Base-by-base conservation (phyloP, 2,797 vertebrate species). In the Diplodus sargus region DNA sequence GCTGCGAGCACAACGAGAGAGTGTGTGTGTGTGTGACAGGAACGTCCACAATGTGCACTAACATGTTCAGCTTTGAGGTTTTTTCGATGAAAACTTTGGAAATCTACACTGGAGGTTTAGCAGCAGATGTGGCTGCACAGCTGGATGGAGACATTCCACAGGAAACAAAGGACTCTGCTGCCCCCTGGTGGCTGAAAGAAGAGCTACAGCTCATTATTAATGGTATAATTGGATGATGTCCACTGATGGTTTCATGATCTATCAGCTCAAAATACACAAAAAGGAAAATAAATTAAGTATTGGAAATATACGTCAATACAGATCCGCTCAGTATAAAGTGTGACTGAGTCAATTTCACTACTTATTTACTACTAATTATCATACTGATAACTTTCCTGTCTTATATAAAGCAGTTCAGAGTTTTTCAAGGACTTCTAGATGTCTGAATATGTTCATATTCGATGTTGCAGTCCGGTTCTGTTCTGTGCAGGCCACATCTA, bases 161-260 rank as follows among this genome's bases (percentile, higher is more conserved):
- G 12, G 18, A 77, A 63, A 59, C 9, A 4, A 51, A 69, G 10
- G 48, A 14, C 52, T 90, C 59, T 87, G 77, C 89, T 90, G 92
- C 78, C 90, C 63, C 85, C 93, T 90, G 47, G 81, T 90, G 93
- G 92, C 42, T 23, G 28, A 1, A 0, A 23, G 0, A 47, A 2
- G 3, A 58, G 9, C 62, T 65, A n/a, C 60, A 76, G 43, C 12
- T 23, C 9, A 39, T 39, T 39, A 39, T 39, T 28, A 43, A 18
- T 23, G n/a, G 10, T 8, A 17, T 2, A 45, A n/a, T 5, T 34
- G 16, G 12, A 58, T 34, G 34, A 60, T 62, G 3, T 25, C 16
- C 15, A 63, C 34, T 39, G 5, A 39, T 30, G 23, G 34, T 30
- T 30, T 64, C 25, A 30, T 30, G 22, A 25, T 1, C 3, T 15